A percentile compares a stretch with the other conserved stretches of the same genome.
Conservation (phyloP, 2,888 invertebrate genomes). For the Auanema sp. region DNA sequence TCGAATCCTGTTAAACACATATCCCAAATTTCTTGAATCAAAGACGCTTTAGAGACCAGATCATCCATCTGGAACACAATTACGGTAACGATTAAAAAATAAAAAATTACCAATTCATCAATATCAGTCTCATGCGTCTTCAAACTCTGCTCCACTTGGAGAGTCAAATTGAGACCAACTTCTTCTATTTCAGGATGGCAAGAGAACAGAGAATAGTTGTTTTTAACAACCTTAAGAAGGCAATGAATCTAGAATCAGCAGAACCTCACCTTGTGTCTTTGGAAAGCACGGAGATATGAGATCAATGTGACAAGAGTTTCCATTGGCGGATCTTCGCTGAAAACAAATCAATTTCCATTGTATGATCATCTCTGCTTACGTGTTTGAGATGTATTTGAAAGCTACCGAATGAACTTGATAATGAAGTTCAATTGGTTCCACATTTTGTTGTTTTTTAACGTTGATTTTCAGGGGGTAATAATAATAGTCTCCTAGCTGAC, state of each 20-base stretch:
- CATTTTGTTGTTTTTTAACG: slow-evolving; percentile 38
- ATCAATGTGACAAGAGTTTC: slow-evolving; percentile 19
- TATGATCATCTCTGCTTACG: background rate
- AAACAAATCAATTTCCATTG: background rate
- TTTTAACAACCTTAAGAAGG: slow-evolving; percentile 27
- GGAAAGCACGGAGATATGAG: slow-evolving; percentile 21
- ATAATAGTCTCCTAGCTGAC: slow-evolving; percentile 37
- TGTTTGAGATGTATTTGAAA: slow-evolving; percentile 27
- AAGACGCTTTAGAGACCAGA: slow-evolving; percentile 12
- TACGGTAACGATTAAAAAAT: background rate
- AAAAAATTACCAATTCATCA: background rate
- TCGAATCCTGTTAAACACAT: slow-evolving; percentile 36
- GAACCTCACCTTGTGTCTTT: slow-evolving; percentile 11
- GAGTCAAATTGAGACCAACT: slow-evolving; percentile 13
- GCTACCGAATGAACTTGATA: slow-evolving; percentile 40
- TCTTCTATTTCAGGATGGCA: slow-evolving; percentile 22
- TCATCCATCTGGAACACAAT: slow-evolving; percentile 12
- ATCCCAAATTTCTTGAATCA: slow-evolving; percentile 32
- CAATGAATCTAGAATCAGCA: too few species aligned
- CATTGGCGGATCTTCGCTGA: slow-evolving; percentile 18
- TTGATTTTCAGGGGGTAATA: slow-evolving; percentile 38
- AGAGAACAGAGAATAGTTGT: slow-evolving; percentile 25
- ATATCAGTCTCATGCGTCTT: background rate
- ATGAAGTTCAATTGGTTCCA: slow-evolving; percentile 49
- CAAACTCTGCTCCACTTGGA: background rate